phyloP scores from a whole-genome alignment of 2,888 invertebrate genomes.

The Chrysodeixis includens region DNA sequence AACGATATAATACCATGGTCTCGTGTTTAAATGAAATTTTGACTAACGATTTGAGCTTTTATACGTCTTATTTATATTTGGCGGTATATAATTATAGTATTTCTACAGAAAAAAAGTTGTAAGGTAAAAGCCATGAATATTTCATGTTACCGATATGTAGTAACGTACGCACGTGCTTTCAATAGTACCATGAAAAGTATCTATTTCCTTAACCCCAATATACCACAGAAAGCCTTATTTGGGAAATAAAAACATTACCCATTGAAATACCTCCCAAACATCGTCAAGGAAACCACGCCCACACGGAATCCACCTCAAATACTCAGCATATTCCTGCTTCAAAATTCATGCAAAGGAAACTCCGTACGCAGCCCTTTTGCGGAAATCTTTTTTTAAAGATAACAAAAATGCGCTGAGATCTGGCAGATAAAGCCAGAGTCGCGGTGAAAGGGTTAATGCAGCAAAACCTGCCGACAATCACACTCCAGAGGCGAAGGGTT shows the following conservation, averaged over 20 bases:
- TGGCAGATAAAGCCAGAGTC: conserved; percentile 59
- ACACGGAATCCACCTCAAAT: conserved; percentile 21
- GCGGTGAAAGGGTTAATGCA: conserved; percentile 78
- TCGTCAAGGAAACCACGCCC: background rate
- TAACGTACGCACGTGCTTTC: background rate
- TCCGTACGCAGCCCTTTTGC: conserved; percentile 28
- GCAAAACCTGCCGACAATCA: conserved; percentile 73
- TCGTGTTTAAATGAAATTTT: background rate
- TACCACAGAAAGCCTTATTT: background rate
- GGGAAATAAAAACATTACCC: conserved; percentile 13
- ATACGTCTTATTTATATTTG: no score
- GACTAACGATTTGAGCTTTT: no score
- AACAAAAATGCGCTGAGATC: conserved; percentile 48
- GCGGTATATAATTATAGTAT: no score
- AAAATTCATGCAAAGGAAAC: conserved; percentile 36
- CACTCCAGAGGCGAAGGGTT: conserved; percentile 65
- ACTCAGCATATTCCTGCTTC: conserved; percentile 41
- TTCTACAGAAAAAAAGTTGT: no score
- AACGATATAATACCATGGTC: background rate
- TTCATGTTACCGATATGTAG: background rate
- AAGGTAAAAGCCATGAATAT: no score
- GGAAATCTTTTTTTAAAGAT: conserved; percentile 42
- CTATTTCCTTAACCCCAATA: background rate
- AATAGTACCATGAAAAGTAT: background rate
- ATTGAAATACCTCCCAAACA: conserved; percentile 15